Conservation (phyloP, 2,888 invertebrate genomes). For the Petrolisthes cinctipes region DNA sequence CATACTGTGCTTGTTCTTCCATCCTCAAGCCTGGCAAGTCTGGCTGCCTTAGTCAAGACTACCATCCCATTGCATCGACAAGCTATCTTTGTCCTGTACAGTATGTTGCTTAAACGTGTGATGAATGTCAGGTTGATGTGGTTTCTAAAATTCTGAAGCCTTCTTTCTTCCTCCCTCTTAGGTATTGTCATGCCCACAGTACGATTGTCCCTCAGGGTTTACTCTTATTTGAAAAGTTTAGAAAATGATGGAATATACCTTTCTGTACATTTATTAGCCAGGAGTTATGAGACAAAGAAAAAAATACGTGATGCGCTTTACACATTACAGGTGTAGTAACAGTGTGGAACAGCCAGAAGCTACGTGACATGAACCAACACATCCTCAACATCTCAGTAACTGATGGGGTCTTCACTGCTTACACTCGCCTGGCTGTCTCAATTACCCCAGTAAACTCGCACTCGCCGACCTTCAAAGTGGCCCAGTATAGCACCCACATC, state of each 20-base stretch:
- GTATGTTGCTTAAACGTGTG: too few species aligned
- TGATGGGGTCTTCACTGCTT: conserved; percentile 94
- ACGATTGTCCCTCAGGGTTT: too few species aligned
- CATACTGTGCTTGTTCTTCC: too few species aligned
- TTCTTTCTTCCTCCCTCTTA: too few species aligned
- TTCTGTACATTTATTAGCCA: not conserved
- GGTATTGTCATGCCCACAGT: too few species aligned
- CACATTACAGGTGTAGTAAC: conserved; percentile 75
- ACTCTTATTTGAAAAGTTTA: too few species aligned
- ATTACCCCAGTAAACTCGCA: conserved; percentile 65
- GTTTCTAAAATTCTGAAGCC: too few species aligned
- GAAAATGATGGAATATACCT: not conserved
- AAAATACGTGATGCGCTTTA: not conserved
- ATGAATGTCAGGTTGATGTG: too few species aligned
- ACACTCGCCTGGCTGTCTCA: conserved; percentile 74
- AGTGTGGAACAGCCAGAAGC: conserved; percentile 81
- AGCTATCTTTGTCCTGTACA: too few species aligned
- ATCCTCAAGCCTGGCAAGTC: too few species aligned
- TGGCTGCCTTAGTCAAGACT: too few species aligned
- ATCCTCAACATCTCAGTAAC: conserved; percentile 92
- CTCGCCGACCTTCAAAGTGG: conserved; percentile 59
- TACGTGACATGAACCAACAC: conserved; percentile 77
- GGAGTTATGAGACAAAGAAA: not conserved
- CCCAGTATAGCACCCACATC: conserved; percentile 72
- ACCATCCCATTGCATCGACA: too few species aligned